Conservation (phyloP, 2,113 vertebrate genomes). For the Syngnathus typhle region DNA sequence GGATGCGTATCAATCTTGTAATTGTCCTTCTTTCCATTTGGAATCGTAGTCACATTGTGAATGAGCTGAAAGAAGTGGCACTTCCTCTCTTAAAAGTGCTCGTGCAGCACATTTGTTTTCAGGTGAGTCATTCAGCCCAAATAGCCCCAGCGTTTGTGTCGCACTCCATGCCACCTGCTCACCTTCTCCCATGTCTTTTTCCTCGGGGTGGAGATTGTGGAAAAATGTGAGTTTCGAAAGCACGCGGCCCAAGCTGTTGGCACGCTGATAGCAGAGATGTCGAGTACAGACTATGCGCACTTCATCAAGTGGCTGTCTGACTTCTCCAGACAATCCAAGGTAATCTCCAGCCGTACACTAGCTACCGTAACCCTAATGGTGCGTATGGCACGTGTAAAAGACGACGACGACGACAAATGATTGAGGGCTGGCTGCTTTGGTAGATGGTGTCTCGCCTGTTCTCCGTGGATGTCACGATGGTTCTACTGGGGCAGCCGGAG, state of each 20-base stretch:
- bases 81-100: conserved; percentile 78
- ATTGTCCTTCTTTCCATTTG: neutral
- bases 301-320: conserved; percentile 83
- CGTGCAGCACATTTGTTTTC: conserved; percentile 85
- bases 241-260: conserved; percentile 78
- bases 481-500: conserved; percentile 79
- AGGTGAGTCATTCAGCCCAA: conserved; percentile 68
- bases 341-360: conserved; percentile 23
- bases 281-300: conserved; percentile 68
- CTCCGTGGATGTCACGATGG: conserved; percentile 83
- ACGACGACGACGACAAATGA: no score
- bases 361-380: no score
- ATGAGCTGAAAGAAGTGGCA: conserved; percentile 72
- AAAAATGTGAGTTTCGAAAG: conserved; percentile 82
- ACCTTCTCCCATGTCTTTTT: neutral
- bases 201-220: conserved; percentile 77
- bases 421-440: neutral
- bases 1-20: no score
- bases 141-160: neutral
- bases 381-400: no score
- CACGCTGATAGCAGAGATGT: conserved; percentile 73
- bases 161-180: neutral
- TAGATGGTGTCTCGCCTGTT: conserved; percentile 82
- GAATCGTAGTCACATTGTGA: conserved; percentile 73
- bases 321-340: conserved; percentile 78